A percentile compares a stretch with the other conserved stretches of the same genome.
Evolutionary conservation across 2,888 invertebrate genomes (phyloP).

Genomic region (Brachypalpus laphriformis): DNA sequence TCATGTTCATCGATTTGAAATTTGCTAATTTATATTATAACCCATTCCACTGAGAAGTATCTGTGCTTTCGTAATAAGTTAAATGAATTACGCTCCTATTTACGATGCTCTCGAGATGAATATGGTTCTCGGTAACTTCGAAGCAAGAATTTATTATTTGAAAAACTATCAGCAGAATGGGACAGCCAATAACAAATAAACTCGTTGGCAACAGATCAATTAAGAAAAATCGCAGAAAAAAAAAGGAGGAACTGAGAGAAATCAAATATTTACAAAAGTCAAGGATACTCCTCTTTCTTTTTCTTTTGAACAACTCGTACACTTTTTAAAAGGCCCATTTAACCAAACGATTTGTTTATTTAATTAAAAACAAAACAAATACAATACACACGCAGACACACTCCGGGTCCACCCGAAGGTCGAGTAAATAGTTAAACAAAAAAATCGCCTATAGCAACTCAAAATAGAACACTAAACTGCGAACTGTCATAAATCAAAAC

Average conservation of each 20-base stretch:
- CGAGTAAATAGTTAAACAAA: background rate
- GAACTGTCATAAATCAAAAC: slow-evolving; percentile 16
- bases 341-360: slow-evolving; percentile 18
- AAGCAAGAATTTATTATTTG: background rate
- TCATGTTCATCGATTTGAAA: background rate
- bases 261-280: slow-evolving; percentile 42
- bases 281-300: slow-evolving; percentile 11
- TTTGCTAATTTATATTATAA: background rate
- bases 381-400: background rate
- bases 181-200: background rate
- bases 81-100: background rate
- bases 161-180: background rate
- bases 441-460: background rate
- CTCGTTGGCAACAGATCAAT: slow-evolving; percentile 23
- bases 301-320: background rate
- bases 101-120: background rate
- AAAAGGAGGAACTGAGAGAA: background rate
- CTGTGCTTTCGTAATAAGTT: background rate
- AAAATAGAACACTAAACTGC: background rate
- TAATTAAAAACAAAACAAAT: slow-evolving; percentile 16
- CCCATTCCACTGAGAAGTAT: background rate
- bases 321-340: background rate
- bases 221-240: slow-evolving; percentile 5
- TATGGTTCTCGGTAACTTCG: background rate
- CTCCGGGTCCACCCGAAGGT: background rate